Evolutionary conservation across 2,113 vertebrate species (phyloP), one percentile per base, ranked within the genome.

Genomic region (Tauraco erythrolophus): DNA sequence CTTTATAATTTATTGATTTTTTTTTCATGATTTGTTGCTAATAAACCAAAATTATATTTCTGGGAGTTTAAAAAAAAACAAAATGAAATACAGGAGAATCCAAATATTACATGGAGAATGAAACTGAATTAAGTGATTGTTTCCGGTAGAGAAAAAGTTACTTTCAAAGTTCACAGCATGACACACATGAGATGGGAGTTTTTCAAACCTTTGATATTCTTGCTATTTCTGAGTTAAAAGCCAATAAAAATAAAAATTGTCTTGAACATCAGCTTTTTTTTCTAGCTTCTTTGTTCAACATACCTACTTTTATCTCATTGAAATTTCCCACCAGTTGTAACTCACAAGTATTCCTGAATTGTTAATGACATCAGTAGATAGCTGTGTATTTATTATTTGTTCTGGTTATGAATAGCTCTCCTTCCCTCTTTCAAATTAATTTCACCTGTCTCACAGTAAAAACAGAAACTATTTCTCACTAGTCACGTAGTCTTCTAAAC

Each of bases 181-280:
- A 64, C 8, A 66, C 9, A 66, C 0, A 2, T 3, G 5, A 69
- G 22, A 76, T 2, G 2, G 2, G 25, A 64, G 25, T 25, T 46
- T 69, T 92, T 46, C 27, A 94, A 83, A 76, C 4, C 8, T 79
- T 24, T 43, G 13, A 41, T 56, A 88, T 46, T 56, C 8, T 58
- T 31, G 13, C 12, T 35, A 69, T 33, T 83, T 88, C 27, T 46
- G 88, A 69, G 12, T 39, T 46, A 83, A 68, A 91, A 43, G 10
- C 6, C 31, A 54, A 31, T 23, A 8, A 76, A 86, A 92, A 82
- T 39, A 56, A 66, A 69, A 87, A 50, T 22, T 3, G 10, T 45
- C 50, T 46, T 27, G 5, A 91, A 48, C 10, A 66, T 0, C 14
- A 70, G 19, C 15, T 75, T 82, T 76, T 76, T 35, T 46, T 69